phyloP scores from a whole-genome alignment of 2,797 vertebrate genomes.

The Siniperca undulata region DNA sequence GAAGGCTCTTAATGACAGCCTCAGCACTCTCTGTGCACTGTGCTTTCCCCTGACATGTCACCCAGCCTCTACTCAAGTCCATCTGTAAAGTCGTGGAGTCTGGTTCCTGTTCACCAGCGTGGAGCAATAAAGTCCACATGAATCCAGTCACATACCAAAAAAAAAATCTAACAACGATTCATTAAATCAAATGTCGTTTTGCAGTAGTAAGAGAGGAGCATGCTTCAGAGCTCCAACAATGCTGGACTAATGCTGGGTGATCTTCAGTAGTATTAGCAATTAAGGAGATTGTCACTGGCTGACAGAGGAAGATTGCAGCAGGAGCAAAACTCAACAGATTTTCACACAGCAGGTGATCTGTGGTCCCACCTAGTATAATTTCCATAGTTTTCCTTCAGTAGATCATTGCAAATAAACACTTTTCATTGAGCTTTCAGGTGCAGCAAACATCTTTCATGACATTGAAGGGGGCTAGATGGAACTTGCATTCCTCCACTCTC shows the following conservation, averaged over 20 bases:
- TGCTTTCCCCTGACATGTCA: constrained; percentile 67
- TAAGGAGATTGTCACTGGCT: constrained; percentile 70
- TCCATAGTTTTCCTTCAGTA: constrained; percentile 22
- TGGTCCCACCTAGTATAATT: background rate
- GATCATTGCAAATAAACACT: constrained; percentile 56
- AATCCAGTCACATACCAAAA: constrained; percentile 6
- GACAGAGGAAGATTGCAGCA: constrained; percentile 69
- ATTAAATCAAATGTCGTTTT: constrained; percentile 15
- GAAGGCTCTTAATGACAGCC: constrained; percentile 73
- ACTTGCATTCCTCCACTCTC: constrained; percentile 82
- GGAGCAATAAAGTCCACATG: constrained; percentile 60
- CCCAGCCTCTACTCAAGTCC: constrained; percentile 48
- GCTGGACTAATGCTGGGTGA: constrained; percentile 42
- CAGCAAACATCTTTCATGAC: constrained; percentile 48
- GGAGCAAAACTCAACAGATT: constrained; percentile 67
- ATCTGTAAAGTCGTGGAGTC: constrained; percentile 49
- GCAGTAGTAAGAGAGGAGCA: background rate
- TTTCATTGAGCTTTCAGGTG: constrained; percentile 68
- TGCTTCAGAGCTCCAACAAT: constrained; percentile 19
- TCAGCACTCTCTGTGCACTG: constrained; percentile 53
- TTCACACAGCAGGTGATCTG: constrained; percentile 60
- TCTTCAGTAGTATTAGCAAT: constrained; percentile 69
- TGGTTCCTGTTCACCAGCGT: constrained; percentile 52
- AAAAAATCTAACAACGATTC: background rate
- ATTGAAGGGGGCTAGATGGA: constrained; percentile 42